A percentile compares a stretch with the other conserved stretches of the same genome.
Conservation (phyloP, 2,888 invertebrate genomes). For the Amblyteles armatorius region DNA sequence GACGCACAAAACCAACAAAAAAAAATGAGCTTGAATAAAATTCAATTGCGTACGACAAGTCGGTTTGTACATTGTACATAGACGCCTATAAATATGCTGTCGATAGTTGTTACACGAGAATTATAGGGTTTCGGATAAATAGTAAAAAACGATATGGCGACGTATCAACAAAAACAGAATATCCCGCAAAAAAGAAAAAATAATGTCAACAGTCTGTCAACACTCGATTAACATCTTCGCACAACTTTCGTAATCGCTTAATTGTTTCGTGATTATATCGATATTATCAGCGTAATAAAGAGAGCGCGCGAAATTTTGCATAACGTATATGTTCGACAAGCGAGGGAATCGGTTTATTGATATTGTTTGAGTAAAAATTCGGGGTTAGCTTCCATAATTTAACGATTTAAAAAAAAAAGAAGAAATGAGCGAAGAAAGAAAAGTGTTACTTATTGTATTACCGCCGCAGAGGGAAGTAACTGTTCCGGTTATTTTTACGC, state of each 20-base stretch:
- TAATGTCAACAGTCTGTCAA: conserved; percentile 23
- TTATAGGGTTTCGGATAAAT: conserved; percentile 36
- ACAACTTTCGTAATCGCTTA: conserved; percentile 42
- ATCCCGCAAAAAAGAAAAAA: conserved; percentile 21
- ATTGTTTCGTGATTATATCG: conserved; percentile 32
- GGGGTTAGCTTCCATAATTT: conserved; percentile 63
- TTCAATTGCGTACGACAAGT: conserved; percentile 60
- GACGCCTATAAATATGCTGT: conserved; percentile 62
- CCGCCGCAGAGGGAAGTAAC: not conserved
- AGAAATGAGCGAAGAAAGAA: conserved; percentile 10
- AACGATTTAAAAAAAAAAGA: conserved; percentile 47
- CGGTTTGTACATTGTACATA: conserved; percentile 63
- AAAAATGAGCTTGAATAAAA: conserved; percentile 64
- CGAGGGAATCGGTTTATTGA: conserved; percentile 22
- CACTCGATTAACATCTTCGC: conserved; percentile 28
- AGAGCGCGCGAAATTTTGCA: conserved; percentile 9
- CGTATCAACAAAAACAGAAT: conserved; percentile 67
- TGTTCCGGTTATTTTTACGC: conserved; percentile 8
- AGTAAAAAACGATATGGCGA: conserved; percentile 52
- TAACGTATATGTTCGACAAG: conserved; percentile 16
- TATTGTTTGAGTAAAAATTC: conserved; percentile 47
- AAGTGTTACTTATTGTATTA: conserved; percentile 41
- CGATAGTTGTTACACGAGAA: conserved; percentile 27
- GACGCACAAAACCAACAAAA: conserved; percentile 36
- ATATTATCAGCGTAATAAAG: conserved; percentile 15